Conservation (phyloP, 2,888 invertebrate species). For the Antitype chi region DNA sequence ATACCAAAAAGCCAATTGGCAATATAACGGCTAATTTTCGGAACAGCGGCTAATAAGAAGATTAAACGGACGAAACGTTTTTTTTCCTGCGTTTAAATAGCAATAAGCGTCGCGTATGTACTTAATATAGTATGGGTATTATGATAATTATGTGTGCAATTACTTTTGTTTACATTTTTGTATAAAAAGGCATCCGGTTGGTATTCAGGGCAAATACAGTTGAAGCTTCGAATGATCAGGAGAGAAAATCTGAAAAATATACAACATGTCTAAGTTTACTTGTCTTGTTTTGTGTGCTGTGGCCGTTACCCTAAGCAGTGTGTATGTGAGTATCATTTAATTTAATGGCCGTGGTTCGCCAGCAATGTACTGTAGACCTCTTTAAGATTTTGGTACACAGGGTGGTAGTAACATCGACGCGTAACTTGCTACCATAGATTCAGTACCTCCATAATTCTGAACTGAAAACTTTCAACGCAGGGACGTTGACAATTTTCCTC, state of each 20-base stretch:
- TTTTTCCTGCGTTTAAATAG: slow-evolving; percentile 20
- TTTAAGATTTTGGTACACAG: background rate
- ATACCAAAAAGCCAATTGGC: background rate
- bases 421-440: no score
- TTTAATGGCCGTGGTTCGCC: no score
- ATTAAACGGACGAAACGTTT: slow-evolving; percentile 8
- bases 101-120: background rate
- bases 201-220: slow-evolving; percentile 11
- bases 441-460: no score
- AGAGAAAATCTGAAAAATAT: background rate
- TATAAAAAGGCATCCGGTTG: slow-evolving; percentile 23
- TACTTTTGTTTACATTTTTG: background rate
- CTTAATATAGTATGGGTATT: slow-evolving; percentile 13
- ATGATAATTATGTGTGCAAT: slow-evolving; percentile 22
- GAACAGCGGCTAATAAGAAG: slow-evolving; percentile 1
- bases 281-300: slow-evolving; percentile 37
- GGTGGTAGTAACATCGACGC: background rate
- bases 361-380: background rate
- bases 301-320: slow-evolving; percentile 21
- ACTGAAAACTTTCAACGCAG: no score
- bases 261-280: slow-evolving; percentile 48
- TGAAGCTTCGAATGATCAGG: slow-evolving; percentile 18
- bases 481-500: no score
- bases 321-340: slow-evolving; percentile 50
- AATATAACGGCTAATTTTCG: background rate